Percentiles rank a stretch among this genome's conserved stretches.
Conservation (phyloP, 2,888 invertebrate genomes). For the Pammene fasciana region DNA sequence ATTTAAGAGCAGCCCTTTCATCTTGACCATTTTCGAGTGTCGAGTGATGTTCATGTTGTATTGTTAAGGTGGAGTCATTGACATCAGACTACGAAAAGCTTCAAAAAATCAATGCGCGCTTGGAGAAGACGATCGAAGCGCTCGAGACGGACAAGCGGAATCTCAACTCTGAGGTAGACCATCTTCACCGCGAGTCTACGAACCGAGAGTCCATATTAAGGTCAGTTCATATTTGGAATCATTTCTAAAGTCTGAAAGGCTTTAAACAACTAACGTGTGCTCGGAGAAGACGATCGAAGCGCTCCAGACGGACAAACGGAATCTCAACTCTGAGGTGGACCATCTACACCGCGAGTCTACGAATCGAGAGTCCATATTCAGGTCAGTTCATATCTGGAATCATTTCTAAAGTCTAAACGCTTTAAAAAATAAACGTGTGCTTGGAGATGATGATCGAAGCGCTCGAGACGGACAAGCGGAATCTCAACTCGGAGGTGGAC, state of each 20-base stretch:
- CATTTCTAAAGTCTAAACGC: too few relatives aligned
- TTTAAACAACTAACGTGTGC: too few relatives aligned
- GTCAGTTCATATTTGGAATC: conserved; percentile 53
- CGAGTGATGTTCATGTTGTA: background rate
- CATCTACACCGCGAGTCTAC: conserved; percentile 89
- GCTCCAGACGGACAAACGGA: conserved; percentile 89
- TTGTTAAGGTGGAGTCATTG: conserved; percentile 85
- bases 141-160: conserved; percentile 90
- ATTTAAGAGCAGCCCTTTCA: too few relatives aligned
- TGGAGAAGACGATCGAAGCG: conserved; percentile 89
- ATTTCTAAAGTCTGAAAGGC: too few relatives aligned
- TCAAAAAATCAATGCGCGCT: conserved; percentile 87
- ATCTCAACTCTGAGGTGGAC: conserved; percentile 89
- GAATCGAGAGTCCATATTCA: conserved; percentile 86
- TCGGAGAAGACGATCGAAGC: conserved; percentile 77
- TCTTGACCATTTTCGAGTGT: too few relatives aligned
- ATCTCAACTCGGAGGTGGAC: conserved; percentile 89
- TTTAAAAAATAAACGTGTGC: conserved; percentile 50
- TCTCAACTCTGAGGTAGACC: conserved; percentile 89
- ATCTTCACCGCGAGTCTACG: conserved; percentile 89
- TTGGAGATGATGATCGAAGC: conserved; percentile 89
- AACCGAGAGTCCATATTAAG: conserved; percentile 87
- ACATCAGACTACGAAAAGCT: conserved; percentile 91
- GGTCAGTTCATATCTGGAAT: conserved; percentile 58
- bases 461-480: conserved; percentile 89